Evolutionary conservation across 2,888 invertebrate genomes (phyloP).

Genomic region (Lutraria lutraria): DNA sequence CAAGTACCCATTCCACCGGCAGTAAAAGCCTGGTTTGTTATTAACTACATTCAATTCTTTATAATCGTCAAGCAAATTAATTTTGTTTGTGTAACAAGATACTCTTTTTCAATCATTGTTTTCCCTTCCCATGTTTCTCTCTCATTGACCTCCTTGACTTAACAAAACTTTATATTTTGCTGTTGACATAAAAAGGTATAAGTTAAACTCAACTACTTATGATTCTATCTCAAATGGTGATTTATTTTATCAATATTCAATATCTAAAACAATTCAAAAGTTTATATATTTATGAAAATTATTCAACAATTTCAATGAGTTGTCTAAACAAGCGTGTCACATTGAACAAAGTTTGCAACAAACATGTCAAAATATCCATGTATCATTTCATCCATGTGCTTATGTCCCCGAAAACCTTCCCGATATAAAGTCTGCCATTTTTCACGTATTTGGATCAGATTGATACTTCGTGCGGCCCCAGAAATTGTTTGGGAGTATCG

Average conservation of each 20-base stretch:
- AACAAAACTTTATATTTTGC: not conserved
- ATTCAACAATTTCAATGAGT: conserved; percentile 23
- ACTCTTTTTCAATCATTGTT: not conserved
- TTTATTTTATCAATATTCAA: not conserved
- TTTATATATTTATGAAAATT: conserved; percentile 1
- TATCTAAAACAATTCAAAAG: not conserved
- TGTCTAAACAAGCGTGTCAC: conserved; percentile 59
- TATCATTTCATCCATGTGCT: conserved; percentile 29
- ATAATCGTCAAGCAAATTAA: too few relatives aligned
- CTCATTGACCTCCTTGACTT: not conserved
- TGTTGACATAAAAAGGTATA: not conserved
- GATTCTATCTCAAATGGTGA: not conserved
- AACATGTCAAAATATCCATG: conserved; percentile 43
- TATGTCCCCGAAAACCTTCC: conserved; percentile 12
- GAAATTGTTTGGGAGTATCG: conserved; percentile 30
- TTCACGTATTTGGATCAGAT: conserved; percentile 56
- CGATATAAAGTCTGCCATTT: conserved; percentile 29
- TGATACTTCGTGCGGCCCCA: conserved; percentile 53
- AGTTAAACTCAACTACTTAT: not conserved
- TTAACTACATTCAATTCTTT: too few relatives aligned
- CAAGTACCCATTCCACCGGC: too few relatives aligned
- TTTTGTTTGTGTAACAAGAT: not conserved
- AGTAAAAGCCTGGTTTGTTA: too few relatives aligned
- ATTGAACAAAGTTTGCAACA: not conserved
- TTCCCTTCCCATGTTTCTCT: not conserved